Evolutionary conservation across 2,113 vertebrate species (phyloP).

Genomic region (Ceyx cyanopectus): DNA sequence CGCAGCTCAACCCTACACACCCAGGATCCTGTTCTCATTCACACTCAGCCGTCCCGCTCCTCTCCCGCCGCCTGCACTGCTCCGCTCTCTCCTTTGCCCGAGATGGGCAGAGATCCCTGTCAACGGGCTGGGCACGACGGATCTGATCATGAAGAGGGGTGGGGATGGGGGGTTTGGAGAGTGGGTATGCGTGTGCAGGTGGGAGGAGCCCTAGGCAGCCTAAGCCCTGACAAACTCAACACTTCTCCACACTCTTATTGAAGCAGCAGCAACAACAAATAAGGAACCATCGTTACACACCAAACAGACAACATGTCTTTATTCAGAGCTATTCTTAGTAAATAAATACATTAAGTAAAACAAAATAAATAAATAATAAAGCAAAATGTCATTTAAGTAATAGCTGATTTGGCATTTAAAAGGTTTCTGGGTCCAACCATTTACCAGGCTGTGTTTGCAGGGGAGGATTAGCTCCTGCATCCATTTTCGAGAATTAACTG

Average conservation of each 20-base stretch:
- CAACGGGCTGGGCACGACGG: rapidly evolving
- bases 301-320: not conserved
- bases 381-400: slow-evolving; percentile 37
- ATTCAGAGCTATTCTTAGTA: not conserved
- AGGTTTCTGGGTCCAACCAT: not conserved
- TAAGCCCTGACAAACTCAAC: not conserved
- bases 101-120: not conserved
- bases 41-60: not conserved
- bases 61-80: not conserved
- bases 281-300: not conserved
- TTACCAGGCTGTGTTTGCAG: slow-evolving; percentile 34
- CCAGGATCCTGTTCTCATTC: not conserved
- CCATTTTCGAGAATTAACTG: slow-evolving; percentile 67
- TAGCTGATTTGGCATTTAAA: slow-evolving; percentile 44
- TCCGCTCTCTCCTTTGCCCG: not conserved
- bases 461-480: slow-evolving; percentile 22
- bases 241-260: not conserved
- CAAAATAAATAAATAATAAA: slow-evolving; percentile 33
- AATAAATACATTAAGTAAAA: not conserved
- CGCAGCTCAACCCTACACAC: not conserved
- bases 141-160: rapidly evolving
- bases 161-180: not conserved
- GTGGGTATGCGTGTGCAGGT: rapidly evolving
- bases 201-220: not conserved
- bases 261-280: not conserved